These are phyloP conservation scores for Myoxocephalus aenaeus DNA, from an alignment of 2,797 vertebrate species.

Conservation along the genomic window DNA sequence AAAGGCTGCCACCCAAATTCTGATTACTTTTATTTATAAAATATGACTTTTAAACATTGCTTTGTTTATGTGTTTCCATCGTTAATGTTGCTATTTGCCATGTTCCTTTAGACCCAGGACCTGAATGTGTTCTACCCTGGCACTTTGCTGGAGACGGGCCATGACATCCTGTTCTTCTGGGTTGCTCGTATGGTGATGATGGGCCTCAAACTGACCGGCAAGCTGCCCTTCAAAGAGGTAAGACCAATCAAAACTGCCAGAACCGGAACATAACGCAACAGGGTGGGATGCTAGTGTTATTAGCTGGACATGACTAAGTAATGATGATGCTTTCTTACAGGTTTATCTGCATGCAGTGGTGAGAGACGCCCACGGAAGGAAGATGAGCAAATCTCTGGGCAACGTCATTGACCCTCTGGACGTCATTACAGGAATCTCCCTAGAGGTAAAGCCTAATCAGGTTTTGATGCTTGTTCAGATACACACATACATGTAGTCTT, in stretches of 20 bases:
- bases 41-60: constrained; percentile 13
- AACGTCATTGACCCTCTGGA: constrained; percentile 95
- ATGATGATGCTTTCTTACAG: constrained; percentile 63
- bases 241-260: background rate
- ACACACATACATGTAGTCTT: constrained; percentile 2
- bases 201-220: constrained; percentile 91
- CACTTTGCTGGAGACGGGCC: constrained; percentile 92
- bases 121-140: constrained; percentile 93
- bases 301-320: constrained; percentile 1
- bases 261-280: background rate
- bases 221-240: constrained; percentile 93
- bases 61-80: constrained; percentile 11
- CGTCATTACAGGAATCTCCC: constrained; percentile 90
- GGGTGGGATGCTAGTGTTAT: background rate
- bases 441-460: constrained; percentile 84
- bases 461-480: constrained; percentile 40
- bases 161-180: constrained; percentile 97
- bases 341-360: constrained; percentile 95
- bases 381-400: constrained; percentile 97
- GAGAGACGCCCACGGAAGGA: constrained; percentile 92
- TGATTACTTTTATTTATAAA: constrained; percentile 11
- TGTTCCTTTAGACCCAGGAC: constrained; percentile 85
- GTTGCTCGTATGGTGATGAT: constrained; percentile 97
- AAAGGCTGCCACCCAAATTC: constrained; percentile 4
- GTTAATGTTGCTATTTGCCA: background rate